Percentiles rank a stretch among this genome's conserved stretches.
Conservation (phyloP, 2,888 invertebrate species). For the Drosophila kokeensis region DNA sequence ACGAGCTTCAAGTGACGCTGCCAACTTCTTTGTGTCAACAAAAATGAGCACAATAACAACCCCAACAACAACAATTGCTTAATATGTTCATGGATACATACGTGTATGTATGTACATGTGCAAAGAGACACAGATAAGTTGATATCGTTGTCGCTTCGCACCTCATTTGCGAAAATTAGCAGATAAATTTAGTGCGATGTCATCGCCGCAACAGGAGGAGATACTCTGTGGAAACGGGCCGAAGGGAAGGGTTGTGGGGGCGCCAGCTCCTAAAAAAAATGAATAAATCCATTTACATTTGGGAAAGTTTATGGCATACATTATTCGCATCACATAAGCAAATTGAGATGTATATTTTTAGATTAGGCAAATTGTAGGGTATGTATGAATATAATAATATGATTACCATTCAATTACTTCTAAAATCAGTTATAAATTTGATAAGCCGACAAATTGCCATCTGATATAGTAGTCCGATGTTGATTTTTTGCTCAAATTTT, state of each 20-base stretch:
- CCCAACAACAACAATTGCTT: background rate
- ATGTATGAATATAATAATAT: background rate
- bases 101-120: background rate
- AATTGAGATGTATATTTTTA: background rate
- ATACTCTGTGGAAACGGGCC: background rate
- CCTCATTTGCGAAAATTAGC: slow-evolving; percentile 67
- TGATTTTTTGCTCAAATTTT: background rate
- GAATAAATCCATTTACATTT: background rate
- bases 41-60: background rate
- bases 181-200: slow-evolving; percentile 29
- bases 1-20: background rate
- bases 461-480: background rate
- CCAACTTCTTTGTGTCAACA: background rate
- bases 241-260: background rate
- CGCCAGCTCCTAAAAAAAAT: background rate
- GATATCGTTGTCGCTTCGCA: slow-evolving; percentile 43
- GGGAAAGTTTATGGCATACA: slow-evolving; percentile 1
- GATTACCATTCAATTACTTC: background rate
- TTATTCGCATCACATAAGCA: background rate
- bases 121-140: slow-evolving; percentile 8
- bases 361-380: background rate
- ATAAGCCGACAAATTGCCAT: background rate
- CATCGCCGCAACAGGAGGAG: slow-evolving; percentile 20
- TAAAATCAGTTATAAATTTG: background rate
- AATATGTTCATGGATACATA: background rate